phyloP scores from a whole-genome alignment of 1,140 invertebrate species.

The Nasonia giraulti region DNA sequence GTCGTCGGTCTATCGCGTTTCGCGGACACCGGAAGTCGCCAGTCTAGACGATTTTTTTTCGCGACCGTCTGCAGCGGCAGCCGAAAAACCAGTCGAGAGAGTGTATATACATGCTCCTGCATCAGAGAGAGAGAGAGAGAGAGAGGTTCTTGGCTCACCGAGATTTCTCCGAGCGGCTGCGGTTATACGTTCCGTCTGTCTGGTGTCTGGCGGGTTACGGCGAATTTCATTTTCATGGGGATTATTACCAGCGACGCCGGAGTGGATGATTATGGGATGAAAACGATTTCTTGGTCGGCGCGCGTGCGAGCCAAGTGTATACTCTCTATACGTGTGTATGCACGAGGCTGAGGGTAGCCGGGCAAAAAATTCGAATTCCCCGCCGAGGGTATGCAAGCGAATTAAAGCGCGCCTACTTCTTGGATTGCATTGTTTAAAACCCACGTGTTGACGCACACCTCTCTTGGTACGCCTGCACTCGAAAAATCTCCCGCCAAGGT shows the following conservation, averaged over 20 bases:
- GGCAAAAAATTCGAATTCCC: not conserved
- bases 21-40: conserved; percentile 65
- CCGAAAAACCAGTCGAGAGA: conserved; percentile 41
- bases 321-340: not conserved
- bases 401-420: not conserved
- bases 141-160: not conserved
- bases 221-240: conserved; percentile 30
- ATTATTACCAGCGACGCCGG: not conserved
- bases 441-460: too few species aligned
- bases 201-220: conserved; percentile 27
- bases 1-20: conserved; percentile 35
- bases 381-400: not conserved
- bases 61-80: not conserved
- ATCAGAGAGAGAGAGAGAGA: not conserved
- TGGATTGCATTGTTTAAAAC: too few species aligned
- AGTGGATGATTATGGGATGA: not conserved
- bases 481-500: not conserved
- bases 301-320: not conserved
- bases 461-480: too few species aligned
- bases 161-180: conserved; percentile 39
- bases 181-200: conserved; percentile 19
- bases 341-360: not conserved
- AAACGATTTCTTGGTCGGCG: not conserved
- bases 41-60: conserved; percentile 67
- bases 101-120: not conserved